Conservation (phyloP, 2,113 vertebrate species). For the Xenopus laevis region DNA sequence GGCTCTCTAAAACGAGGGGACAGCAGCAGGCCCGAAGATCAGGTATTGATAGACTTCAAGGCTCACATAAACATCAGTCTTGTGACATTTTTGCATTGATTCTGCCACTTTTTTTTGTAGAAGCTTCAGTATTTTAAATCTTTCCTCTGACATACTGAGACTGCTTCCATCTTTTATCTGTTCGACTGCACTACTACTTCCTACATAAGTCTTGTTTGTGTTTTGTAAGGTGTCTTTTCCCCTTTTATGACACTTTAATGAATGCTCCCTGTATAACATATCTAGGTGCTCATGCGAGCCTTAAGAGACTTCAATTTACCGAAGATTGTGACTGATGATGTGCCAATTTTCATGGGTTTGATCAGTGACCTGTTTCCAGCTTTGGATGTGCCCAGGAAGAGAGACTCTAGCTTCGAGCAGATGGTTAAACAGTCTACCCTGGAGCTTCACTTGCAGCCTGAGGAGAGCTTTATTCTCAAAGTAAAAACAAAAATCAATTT, state of each 20-base stretch:
- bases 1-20: constrained; percentile 67
- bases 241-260: too few species aligned
- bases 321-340: constrained; percentile 79
- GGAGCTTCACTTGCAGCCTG: constrained; percentile 75
- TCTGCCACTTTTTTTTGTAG: too few species aligned
- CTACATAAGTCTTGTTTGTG: too few species aligned
- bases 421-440: constrained; percentile 69
- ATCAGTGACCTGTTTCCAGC: constrained; percentile 79
- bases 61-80: too few species aligned
- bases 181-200: too few species aligned
- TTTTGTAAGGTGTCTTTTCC: too few species aligned
- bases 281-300: constrained; percentile 72
- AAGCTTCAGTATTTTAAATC: too few species aligned
- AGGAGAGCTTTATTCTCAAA: constrained; percentile 83
- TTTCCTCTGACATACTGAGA: too few species aligned
- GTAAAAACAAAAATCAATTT: constrained; percentile 57
- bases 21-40: constrained; percentile 68
- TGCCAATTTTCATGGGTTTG: constrained; percentile 73
- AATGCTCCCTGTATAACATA: constrained; percentile 8
- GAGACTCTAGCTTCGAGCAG: constrained; percentile 71
- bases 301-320: constrained; percentile 82
- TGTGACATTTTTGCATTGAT: not conserved
- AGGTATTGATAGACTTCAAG: constrained; percentile 56
- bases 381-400: constrained; percentile 70
- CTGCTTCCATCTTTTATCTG: too few species aligned